Evolutionary conservation across 1,140 invertebrate species (phyloP), one percentile per base, ranked within the genome.

Genomic region (Trissolcus basalis): DNA sequence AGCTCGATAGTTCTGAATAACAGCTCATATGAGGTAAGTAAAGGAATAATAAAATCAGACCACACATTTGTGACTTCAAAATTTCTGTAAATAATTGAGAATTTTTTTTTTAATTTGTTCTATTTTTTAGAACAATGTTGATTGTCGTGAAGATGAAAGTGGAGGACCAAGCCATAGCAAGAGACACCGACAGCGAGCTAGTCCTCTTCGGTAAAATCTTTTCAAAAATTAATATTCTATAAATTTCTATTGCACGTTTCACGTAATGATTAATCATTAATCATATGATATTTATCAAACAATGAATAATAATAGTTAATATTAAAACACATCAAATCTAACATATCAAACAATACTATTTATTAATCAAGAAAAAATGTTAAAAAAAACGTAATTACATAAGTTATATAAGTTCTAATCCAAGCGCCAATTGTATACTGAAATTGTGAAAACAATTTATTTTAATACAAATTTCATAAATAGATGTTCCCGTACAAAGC

Each of bases 81-180:
- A n/a, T n/a, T n/a, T n/a, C n/a, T n/a, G n/a, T n/a, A n/a, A n/a
- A n/a, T n/a, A n/a, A n/a, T n/a, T 16, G n/a, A 13, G 8, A 12
- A 13, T 48, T 48, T 16, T 19, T 19, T 48, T 16, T 16, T 19
- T 48, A 10, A 19, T 48, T 16, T 48, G 6, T 19, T 4, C 19
- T 19, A 1, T 48, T 8, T 48, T 48, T 48, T 1, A 19, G 33
- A 12, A 35, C 45, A 85, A 77, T 19, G 84, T 87, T 55, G 86
- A 88, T 68, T 80, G 86, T 0, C 70, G 90, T 67, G 91, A 92
- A 43, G 91, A 87, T 59, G 85, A 90, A 72, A 89, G 89, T 45
- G 87, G 87, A 65, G 86, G 88, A 4, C 84, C 89, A 7, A 90
- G 88, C 79, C 90, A 91, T 83, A 90, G 90, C 50, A 93, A 93